Percentiles rank a stretch among this genome's conserved stretches.
Conservation (phyloP, 2,113 vertebrate genomes). For the Passer domesticus region DNA sequence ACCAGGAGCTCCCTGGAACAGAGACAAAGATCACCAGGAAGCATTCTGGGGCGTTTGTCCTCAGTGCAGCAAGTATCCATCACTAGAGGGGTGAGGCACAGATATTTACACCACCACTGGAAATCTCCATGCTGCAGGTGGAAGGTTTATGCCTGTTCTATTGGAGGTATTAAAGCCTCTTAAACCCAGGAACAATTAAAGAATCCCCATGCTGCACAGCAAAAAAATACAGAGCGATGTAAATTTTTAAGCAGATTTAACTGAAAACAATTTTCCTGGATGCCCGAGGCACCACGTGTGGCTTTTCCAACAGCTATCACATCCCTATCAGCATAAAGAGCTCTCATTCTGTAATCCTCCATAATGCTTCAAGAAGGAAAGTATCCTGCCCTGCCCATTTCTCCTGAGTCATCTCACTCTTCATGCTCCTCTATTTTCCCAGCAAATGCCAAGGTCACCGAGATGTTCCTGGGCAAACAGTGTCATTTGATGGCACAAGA, state of each 20-base stretch:
- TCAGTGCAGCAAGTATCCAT: neutral
- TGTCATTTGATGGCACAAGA: neutral
- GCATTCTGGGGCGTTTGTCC: fast-evolving
- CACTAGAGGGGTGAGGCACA: fast-evolving
- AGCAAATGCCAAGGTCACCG: neutral
- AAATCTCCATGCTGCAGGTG: neutral
- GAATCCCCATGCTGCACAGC: neutral
- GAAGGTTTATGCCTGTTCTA: neutral
- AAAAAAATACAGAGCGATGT: neutral
- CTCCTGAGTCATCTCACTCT: neutral
- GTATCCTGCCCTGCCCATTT: neutral
- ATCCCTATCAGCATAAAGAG: neutral
- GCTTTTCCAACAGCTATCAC: neutral
- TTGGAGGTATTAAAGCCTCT: neutral
- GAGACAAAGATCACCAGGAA: neutral
- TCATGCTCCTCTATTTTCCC: neutral
- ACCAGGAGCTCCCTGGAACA: neutral
- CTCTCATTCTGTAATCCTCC: neutral
- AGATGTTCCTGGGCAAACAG: neutral
- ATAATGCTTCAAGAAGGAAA: neutral
- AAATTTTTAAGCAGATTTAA: neutral
- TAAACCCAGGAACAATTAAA: neutral
- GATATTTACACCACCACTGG: fast-evolving
- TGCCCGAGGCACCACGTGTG: neutral
- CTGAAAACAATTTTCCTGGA: neutral